Evolutionary conservation across 2,113 vertebrate species (phyloP).

Genomic region (Vireo altiloquus): DNA sequence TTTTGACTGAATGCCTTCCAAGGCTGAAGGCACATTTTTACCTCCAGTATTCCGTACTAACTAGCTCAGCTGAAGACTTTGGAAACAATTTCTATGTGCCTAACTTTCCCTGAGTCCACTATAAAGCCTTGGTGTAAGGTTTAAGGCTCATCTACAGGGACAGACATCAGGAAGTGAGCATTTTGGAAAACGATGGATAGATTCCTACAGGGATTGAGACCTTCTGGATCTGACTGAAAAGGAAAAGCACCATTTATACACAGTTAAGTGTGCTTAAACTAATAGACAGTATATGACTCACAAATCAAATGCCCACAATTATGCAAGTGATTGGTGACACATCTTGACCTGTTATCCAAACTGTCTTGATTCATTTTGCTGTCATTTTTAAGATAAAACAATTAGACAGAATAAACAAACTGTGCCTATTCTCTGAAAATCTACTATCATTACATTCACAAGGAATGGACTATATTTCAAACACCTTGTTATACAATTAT

Average conservation of each 20-base stretch:
- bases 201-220: background rate
- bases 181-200: background rate
- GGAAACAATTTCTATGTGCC: rapidly evolving
- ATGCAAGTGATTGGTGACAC: background rate
- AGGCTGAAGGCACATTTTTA: background rate
- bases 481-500: background rate
- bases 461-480: background rate
- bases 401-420: background rate
- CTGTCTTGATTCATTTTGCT: background rate
- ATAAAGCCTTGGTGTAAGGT: background rate
- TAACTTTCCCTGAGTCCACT: background rate
- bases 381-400: background rate
- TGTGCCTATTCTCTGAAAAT: background rate
- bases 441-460: background rate
- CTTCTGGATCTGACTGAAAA: background rate
- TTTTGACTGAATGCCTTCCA: background rate
- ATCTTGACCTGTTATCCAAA: background rate
- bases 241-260: background rate
- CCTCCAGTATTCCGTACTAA: background rate
- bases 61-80: background rate
- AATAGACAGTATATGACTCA: background rate
- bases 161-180: background rate
- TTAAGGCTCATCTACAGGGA: background rate
- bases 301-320: background rate
- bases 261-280: background rate